Base-by-base conservation (phyloP, 2,888 invertebrate species). In the Sericinus montela region DNA sequence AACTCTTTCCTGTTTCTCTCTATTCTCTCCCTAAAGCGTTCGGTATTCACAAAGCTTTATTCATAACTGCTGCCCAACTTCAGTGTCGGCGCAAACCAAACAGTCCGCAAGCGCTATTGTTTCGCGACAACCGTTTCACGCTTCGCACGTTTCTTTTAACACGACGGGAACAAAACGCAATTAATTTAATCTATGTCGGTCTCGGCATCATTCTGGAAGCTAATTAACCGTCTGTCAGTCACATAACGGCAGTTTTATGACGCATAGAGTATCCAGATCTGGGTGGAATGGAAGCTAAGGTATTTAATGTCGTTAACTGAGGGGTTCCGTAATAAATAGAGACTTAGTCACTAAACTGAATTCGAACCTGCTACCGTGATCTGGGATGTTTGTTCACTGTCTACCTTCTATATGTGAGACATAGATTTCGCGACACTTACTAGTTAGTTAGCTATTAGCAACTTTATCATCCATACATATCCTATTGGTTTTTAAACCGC, bases 121-220 rank as follows among this genome's bases (percentile, higher is more conserved):
- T 48, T 29, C 43, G 43, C 43, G 44, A 4, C 34, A 34, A 44
- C 48, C 34, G 48, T 48, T 43, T 41, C 28, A 30, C 38, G 16
- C 32, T 48, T 44, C 44, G 43, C 48, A 44, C 48, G 34, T 34
- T 48, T 43, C 48, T 48, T 48, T 43, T 34, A 32, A 37, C 34
- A 35, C 34, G n/a, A 30, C 32, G 38, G 13, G 13, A 48, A 44
- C 43, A 48, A 44, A 44, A 48, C 32, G 28, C 34, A 48, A 48
- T 44, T 48, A 48, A 48, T 48, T 32, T 19, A 48, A 48, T 48
- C 38, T 44, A 16, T 16, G 32, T 11, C 37, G 34, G 23, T 34
- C 4, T 29, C 10, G 15, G 11, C 15, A 25, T 37, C 19, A 30
- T 19, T 48, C 28, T 44, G 23, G 9, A 13, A 39, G 25, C 44